These are phyloP conservation scores for Esox niger DNA, from an alignment of 2,113 vertebrate species.

Conservation along the genomic window DNA sequence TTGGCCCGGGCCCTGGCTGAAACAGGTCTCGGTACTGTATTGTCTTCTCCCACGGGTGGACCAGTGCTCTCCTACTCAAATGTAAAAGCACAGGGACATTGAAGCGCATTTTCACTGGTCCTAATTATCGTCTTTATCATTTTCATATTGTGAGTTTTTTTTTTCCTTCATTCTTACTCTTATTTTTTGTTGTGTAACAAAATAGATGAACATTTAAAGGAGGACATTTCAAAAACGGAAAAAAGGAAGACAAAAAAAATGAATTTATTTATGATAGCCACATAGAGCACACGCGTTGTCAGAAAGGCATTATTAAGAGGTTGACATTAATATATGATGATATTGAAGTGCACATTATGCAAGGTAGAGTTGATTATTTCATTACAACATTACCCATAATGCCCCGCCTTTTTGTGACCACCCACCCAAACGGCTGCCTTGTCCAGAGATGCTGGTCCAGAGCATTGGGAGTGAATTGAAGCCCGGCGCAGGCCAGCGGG, in stretches of 20 bases:
- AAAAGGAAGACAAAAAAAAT: slow-evolving; percentile 42
- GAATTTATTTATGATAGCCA: slow-evolving; percentile 90
- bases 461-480: slow-evolving; percentile 42
- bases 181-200: slow-evolving; percentile 2
- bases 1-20: slow-evolving; percentile 54
- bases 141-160: slow-evolving; percentile 46
- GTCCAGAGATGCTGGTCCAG: slow-evolving; percentile 22
- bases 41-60: slow-evolving; percentile 61
- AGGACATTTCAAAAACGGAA: slow-evolving; percentile 46
- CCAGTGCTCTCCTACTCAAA: slow-evolving; percentile 72
- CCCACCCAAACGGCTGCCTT: slow-evolving; percentile 56
- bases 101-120: slow-evolving; percentile 39
- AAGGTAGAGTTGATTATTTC: slow-evolving; percentile 80
- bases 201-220: slow-evolving; percentile 62
- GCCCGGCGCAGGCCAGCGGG: slow-evolving; percentile 60
- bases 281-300: slow-evolving; percentile 85
- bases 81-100: slow-evolving; percentile 78
- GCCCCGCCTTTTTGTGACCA: slow-evolving; percentile 31
- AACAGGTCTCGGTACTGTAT: slow-evolving; percentile 85
- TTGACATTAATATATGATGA: slow-evolving; percentile 85
- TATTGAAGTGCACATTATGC: slow-evolving; percentile 86
- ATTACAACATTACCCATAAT: slow-evolving; percentile 55
- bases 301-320: slow-evolving; percentile 50
- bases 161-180: slow-evolving; percentile 37
- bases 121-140: slow-evolving; percentile 51